Percentiles rank a stretch among this genome's conserved stretches.
These are phyloP conservation scores for Sicus ferrugineus DNA, from an alignment of 2,888 invertebrate genomes.

Conservation along the genomic window DNA sequence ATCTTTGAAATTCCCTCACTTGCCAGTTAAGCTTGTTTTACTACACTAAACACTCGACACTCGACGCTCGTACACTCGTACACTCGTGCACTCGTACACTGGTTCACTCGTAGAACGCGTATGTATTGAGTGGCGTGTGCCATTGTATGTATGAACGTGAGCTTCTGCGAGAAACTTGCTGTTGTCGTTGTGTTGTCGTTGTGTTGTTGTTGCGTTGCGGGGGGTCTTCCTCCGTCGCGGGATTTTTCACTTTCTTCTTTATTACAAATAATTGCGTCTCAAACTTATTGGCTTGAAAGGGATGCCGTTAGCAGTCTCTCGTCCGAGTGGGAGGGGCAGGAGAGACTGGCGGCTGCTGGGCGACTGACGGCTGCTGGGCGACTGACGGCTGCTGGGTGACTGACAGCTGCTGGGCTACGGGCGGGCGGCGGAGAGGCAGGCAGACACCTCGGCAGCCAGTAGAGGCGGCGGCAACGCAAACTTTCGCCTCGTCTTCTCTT, in stretches of 20 bases:
- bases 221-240: conserved; percentile 35
- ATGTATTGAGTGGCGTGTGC: not conserved
- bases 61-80: not conserved
- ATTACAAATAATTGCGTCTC: conserved; percentile 61
- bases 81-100: not conserved
- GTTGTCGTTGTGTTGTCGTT: conserved; percentile 7
- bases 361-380: too few relatives aligned
- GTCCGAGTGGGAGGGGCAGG: not conserved
- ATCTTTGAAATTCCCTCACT: conserved; percentile 39
- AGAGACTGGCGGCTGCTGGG: too few relatives aligned
- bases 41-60: not conserved
- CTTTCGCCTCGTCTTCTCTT: conserved; percentile 33
- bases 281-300: conserved; percentile 19
- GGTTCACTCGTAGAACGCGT: not conserved
- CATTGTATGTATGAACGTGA: too few relatives aligned
- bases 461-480: not conserved
- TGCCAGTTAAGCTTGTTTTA: not conserved
- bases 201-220: conserved; percentile 11
- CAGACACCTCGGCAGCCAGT: too few relatives aligned
- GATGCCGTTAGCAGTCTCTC: too few relatives aligned
- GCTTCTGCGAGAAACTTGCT: too few relatives aligned
- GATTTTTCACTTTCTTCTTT: conserved; percentile 47
- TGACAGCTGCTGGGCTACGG: not conserved
- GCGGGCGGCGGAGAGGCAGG: too few relatives aligned
- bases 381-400: too few relatives aligned